phyloP scores from a whole-genome alignment of 2,113 vertebrate genomes.

The Cricetomys ansorgei region DNA sequence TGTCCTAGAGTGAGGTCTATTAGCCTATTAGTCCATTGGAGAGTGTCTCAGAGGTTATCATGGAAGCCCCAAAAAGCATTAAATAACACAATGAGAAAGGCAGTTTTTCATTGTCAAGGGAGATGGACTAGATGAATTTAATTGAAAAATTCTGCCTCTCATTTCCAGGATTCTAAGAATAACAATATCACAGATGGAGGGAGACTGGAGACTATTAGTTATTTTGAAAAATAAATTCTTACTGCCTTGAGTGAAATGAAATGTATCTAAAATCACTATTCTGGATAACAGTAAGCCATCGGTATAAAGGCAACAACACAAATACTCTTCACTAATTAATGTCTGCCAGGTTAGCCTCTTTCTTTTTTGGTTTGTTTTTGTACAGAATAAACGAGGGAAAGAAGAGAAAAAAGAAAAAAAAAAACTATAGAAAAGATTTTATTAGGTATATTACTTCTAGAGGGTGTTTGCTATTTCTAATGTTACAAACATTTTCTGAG shows the following conservation, averaged over 20 bases:
- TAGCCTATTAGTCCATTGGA: conserved; percentile 28
- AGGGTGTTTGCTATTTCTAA: conserved; percentile 51
- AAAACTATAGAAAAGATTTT: conserved; percentile 32
- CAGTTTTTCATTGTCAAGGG: conserved; percentile 60
- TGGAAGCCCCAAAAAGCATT: background rate
- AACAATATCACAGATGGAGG: conserved; percentile 40
- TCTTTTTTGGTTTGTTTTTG: background rate
- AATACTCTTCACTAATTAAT: conserved; percentile 31
- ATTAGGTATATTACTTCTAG: conserved; percentile 24
- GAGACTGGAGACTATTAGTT: background rate
- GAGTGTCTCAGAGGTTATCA: conserved; percentile 48
- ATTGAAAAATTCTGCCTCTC: conserved; percentile 65
- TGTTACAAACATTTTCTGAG: conserved; percentile 10
- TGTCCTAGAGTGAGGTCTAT: conserved; percentile 2
- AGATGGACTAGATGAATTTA: conserved; percentile 68
- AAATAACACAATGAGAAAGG: conserved; percentile 37
- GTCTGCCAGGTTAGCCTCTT: background rate
- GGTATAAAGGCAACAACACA: conserved; percentile 13
- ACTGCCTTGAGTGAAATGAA: conserved; percentile 45
- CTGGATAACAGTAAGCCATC: conserved; percentile 12
- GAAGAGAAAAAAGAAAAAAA: background rate
- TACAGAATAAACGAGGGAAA: conserved; percentile 3
- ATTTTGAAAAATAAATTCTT: conserved; percentile 44
- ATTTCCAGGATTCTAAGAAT: conserved; percentile 58
- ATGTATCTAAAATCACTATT: background rate